phyloP scores from a whole-genome alignment of 1,140 invertebrate species.

The Monomorium pharaonis region DNA sequence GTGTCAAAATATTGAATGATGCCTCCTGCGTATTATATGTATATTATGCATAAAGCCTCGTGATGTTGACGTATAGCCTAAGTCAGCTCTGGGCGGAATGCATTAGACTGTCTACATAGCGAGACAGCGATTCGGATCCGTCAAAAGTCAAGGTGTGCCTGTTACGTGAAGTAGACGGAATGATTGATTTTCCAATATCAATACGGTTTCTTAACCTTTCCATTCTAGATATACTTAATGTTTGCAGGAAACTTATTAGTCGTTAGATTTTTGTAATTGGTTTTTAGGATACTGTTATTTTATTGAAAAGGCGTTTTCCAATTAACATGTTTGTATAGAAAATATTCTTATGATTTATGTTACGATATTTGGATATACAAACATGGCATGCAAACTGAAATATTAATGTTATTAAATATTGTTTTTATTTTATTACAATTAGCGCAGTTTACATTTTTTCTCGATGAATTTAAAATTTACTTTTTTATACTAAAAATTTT shows the following conservation, averaged over 20 bases:
- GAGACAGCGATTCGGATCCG: slow-evolving; percentile 40
- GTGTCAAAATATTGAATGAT: slow-evolving; percentile 6
- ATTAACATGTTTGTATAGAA: neutral
- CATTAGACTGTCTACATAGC: slow-evolving; percentile 49
- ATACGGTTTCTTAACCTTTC: slow-evolving; percentile 14
- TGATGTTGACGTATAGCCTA: slow-evolving; percentile 49
- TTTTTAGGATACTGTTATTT: neutral
- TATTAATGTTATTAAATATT: no score
- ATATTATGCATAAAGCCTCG: slow-evolving; percentile 42
- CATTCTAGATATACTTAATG: neutral
- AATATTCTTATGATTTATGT: neutral
- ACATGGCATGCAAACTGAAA: no score
- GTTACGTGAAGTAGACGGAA: slow-evolving; percentile 28
- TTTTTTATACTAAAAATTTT: neutral
- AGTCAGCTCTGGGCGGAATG: slow-evolving; percentile 16
- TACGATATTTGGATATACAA: no score
- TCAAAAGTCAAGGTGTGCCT: slow-evolving; percentile 46
- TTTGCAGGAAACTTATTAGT: neutral
- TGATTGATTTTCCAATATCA: slow-evolving; percentile 54
- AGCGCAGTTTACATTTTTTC: neutral
- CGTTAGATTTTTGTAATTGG: neutral
- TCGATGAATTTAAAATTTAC: neutral
- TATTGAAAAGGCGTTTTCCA: neutral
- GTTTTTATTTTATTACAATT: no score
- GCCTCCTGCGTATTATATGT: slow-evolving; percentile 29